A percentile compares a stretch with the other conserved stretches of the same genome.
These are phyloP conservation scores for Alligator mississippiensis DNA, from an alignment of 2,113 vertebrate genomes.

Conservation along the genomic window DNA sequence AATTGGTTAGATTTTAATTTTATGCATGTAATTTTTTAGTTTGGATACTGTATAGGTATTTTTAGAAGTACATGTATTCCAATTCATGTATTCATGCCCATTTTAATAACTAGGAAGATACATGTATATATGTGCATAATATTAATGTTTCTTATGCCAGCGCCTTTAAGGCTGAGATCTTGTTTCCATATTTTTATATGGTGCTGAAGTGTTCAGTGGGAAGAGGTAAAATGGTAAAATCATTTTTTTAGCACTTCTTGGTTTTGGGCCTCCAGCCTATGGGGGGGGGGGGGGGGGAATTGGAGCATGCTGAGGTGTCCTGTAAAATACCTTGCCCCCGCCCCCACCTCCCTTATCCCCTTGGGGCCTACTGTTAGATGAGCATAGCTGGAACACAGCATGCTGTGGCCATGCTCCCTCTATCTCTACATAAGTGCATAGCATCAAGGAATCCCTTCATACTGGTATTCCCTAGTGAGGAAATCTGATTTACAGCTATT, in stretches of 20 bases:
- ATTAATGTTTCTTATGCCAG: not conserved
- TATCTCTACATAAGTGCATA: not conserved
- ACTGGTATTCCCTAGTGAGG: not conserved
- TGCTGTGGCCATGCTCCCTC: rapidly evolving
- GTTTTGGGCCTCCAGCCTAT: not conserved
- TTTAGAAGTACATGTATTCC: not conserved
- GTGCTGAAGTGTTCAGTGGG: rapidly evolving
- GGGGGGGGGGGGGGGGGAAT: not conserved
- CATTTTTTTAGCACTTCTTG: not conserved
- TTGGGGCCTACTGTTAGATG: too few species aligned
- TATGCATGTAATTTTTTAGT: not conserved
- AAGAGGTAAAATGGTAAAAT: not conserved
- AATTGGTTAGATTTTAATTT: slow-evolving; percentile 11
- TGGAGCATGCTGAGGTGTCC: not conserved
- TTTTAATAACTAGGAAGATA: not conserved
- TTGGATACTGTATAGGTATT: not conserved
- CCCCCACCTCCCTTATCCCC: not conserved
- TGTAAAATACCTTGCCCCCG: too few species aligned
- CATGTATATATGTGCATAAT: not conserved
- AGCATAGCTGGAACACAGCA: not conserved
- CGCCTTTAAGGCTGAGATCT: not conserved
- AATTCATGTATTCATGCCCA: not conserved
- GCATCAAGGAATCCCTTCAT: not conserved
- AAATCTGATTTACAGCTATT: not conserved
- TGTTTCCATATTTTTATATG: not conserved